Evolutionary conservation across 2,888 invertebrate genomes (phyloP).

Genomic region (Apomyelois bistriatella): DNA sequence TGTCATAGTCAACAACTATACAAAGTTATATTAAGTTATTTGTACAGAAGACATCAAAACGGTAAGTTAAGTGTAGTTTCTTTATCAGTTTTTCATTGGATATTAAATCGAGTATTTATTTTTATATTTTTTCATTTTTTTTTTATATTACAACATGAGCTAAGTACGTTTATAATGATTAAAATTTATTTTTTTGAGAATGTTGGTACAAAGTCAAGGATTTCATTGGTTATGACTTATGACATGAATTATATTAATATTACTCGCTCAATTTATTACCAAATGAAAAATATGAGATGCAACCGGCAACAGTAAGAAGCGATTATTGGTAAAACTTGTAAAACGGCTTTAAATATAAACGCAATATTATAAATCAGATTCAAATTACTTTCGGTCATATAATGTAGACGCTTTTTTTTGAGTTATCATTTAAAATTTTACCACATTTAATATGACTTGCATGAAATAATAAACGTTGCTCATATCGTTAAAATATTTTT

Average conservation of each 20-base stretch:
- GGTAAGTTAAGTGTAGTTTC: constrained; percentile 40
- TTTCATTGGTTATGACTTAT: not conserved
- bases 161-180: not conserved
- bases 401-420: no score
- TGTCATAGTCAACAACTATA: constrained; percentile 51
- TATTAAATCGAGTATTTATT: constrained; percentile 1
- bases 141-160: not conserved
- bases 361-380: no score
- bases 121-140: not conserved
- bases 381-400: no score
- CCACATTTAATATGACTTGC: no score
- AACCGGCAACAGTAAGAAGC: not conserved
- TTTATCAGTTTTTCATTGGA: constrained; percentile 25
- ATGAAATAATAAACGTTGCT: no score
- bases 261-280: not conserved
- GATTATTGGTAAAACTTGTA: no score
- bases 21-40: constrained; percentile 18
- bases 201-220: not conserved
- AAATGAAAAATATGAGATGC: not conserved
- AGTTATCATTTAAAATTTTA: no score
- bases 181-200: not conserved
- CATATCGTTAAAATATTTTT: no score
- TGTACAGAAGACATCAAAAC: constrained; percentile 18
- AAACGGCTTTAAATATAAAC: no score
- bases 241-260: not conserved